Evolutionary conservation across 1,140 invertebrate species (phyloP), one percentile per base, ranked within the genome.

Genomic region (Cylas formicarius): DNA sequence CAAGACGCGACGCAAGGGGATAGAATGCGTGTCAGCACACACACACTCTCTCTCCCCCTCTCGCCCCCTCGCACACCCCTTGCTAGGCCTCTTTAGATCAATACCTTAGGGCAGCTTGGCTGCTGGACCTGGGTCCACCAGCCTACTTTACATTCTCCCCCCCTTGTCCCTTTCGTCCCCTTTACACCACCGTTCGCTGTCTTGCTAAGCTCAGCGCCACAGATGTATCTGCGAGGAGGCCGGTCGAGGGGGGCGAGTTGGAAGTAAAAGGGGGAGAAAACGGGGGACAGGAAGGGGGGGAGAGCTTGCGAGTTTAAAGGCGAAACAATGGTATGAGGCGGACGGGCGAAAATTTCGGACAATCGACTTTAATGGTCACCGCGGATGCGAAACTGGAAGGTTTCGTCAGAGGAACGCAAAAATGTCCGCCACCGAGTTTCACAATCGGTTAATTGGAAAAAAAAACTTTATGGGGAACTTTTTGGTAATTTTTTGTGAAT

Each of bases 131-230:
- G 60, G 62, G 58, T 61, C 61, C 57, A 60, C 57, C 60, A 62
- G 60, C 62, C 62, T 64, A 64, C 62, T 64, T 64, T 64, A 64
- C 62, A 64, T 61, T 62, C 54, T 52, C 58, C 54, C 47, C 52
- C 47, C 48, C 40, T 50, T 51, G 37, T 41, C 31, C 16, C 55
- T 26, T 46, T 36, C 48, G 20, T 50, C 51, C 44, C 44, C 13
- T 39, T 31, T 41, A 13, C 46, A 33, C 23, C 34, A 14, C 21
- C 33, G 18, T 19, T 19, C 9, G 23, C 28, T 19, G 45, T 55
- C 52, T 52, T 57, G 55, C 52, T 50, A 57, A 57, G 52, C 55
- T 55, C 52, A 55, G 55, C 52, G 52, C 45, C 52, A 48, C 55
- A 48, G 50, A 52, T 52, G 50, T 45, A 52, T 48, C 41, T 36